Evolutionary conservation across 2,113 vertebrate species (phyloP), one percentile per base, ranked within the genome.

Genomic region (Brachyistius frenatus): DNA sequence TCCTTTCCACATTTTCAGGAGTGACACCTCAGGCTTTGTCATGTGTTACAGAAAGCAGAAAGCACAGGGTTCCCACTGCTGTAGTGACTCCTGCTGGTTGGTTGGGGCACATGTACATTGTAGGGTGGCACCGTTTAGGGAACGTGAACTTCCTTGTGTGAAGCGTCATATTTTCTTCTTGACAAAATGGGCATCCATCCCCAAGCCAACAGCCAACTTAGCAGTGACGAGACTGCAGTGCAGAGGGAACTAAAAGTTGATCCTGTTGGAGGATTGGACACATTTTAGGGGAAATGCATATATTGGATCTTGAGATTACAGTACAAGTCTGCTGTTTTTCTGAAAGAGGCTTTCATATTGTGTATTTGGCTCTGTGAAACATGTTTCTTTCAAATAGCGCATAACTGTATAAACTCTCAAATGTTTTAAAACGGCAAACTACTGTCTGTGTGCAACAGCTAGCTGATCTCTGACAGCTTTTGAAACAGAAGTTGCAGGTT

Each of bases 1-100:
- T n/a, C 8, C 33, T 0, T 0, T 58, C n/a, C 39, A 49, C 13
- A 50, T 49, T 52, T 50, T 66, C 0, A 0, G n/a, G 23, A 23
- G 23, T 23, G 23, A 2, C 53, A 36, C 63, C 5, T 49, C 10
- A 6, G 32, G 11, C 23, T 30, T 35, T 47, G 2, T n/a, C 37
- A 58, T 30, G 30, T 46, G 36, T 47, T 36, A 5, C 14, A 41
- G 13, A 35, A 32, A 62, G 30, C 47, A 46, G 23, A 23, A 23
- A 23, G 23, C 23, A 23, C 23, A 23, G 23, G 23, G 23, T 23
- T 23, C 23, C 23, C 23, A 23, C 23, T 23, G 23, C 23, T 23
- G 15, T 44, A 71, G 30, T 60, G 54, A 54, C 60, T 61, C 36
- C 62, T 57, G 32, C 52, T 74, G 76, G 36, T 47, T 52, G 31